phyloP scores from a whole-genome alignment of 2,797 vertebrate species.

The Tapera naevia region DNA sequence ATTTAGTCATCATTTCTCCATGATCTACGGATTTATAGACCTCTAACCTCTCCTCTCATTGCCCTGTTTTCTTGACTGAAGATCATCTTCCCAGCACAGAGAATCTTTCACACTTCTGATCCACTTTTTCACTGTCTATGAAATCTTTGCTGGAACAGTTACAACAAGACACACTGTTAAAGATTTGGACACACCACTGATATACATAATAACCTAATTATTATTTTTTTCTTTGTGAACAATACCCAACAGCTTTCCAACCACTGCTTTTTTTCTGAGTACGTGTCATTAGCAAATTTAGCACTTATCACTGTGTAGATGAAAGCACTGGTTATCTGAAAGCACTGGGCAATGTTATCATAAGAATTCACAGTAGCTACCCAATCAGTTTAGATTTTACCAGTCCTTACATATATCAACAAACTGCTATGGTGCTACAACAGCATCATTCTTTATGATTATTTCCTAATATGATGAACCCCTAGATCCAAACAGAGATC shows the following conservation, averaged over 20 bases:
- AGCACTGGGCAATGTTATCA: not conserved
- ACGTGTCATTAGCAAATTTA: not conserved
- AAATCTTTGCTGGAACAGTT: not conserved
- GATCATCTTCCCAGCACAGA: not conserved
- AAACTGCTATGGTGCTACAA: not conserved
- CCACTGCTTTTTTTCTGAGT: not conserved
- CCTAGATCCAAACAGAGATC: not conserved
- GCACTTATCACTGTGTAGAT: not conserved
- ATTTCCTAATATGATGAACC: not conserved
- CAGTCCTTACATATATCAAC: not conserved
- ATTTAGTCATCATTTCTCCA: not conserved
- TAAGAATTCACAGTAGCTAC: not conserved
- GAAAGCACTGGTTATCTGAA: not conserved
- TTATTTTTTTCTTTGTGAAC: not conserved
- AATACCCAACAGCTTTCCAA: not conserved
- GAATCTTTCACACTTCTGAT: not conserved
- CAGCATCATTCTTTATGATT: not conserved
- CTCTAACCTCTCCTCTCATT: not conserved
- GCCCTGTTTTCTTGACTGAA: not conserved
- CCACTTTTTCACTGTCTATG: not conserved
- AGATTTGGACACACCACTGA: not conserved
- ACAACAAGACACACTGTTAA: not conserved
- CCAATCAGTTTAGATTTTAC: not conserved
- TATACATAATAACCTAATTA: not conserved
- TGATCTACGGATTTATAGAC: not conserved